Percentiles rank a stretch among this genome's conserved stretches.
Evolutionary conservation across 2,113 vertebrate genomes (phyloP).

Genomic region (Arvicanthis niloticus): DNA sequence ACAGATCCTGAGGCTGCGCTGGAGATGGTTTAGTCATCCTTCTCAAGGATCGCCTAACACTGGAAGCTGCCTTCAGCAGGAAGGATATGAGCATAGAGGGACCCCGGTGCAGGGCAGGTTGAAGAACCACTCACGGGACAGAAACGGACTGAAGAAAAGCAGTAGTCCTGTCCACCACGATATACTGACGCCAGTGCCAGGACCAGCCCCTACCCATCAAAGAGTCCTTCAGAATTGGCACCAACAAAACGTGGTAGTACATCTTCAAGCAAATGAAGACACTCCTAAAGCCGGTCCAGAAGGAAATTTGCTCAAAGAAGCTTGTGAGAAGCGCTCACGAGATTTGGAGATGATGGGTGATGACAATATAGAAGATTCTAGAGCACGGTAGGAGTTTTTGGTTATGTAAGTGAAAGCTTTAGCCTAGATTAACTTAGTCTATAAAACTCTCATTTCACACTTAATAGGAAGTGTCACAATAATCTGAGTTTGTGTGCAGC

Average conservation of each 20-base stretch:
- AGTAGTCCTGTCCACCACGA: conserved; percentile 93
- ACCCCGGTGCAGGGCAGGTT: conserved; percentile 92
- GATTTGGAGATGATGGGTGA: conserved; percentile 90
- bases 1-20: conserved; percentile 97
- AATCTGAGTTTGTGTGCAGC: conserved; percentile 50
- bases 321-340: conserved; percentile 84
- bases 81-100: conserved; percentile 94
- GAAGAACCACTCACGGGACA: conserved; percentile 95
- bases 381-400: conserved; percentile 92
- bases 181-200: conserved; percentile 91
- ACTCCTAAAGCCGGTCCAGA: conserved; percentile 87
- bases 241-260: conserved; percentile 91
- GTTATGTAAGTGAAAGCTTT: conserved; percentile 54
- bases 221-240: conserved; percentile 91
- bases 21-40: conserved; percentile 98
- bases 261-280: conserved; percentile 89
- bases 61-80: conserved; percentile 95
- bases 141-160: conserved; percentile 90
- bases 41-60: conserved; percentile 92
- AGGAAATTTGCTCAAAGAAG: conserved; percentile 87
- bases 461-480: conserved; percentile 53
- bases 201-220: conserved; percentile 90
- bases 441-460: conserved; percentile 55
- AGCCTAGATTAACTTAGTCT: conserved; percentile 61
- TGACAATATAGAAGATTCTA: conserved; percentile 88